phyloP scores from a whole-genome alignment of 2,888 invertebrate species.

The Matsumyia berberina region DNA sequence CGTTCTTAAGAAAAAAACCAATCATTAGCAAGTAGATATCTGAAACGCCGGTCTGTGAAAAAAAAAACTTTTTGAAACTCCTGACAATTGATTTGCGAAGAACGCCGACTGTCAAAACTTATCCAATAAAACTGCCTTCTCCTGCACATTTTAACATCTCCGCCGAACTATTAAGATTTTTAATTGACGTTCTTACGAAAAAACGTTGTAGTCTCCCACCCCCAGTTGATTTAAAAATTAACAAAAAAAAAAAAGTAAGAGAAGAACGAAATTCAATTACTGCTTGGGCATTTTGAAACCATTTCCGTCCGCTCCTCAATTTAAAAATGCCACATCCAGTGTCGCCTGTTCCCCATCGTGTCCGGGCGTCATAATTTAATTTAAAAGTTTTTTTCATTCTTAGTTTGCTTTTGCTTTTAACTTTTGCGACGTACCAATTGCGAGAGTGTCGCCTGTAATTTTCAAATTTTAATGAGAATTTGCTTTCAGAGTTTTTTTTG shows the following conservation, averaged over 20 bases:
- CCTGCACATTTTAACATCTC: not conserved
- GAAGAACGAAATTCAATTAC: conserved; percentile 65
- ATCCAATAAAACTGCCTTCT: conserved; percentile 35
- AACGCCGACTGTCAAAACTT: conserved; percentile 22
- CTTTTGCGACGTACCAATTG: conserved; percentile 68
- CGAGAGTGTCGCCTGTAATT: conserved; percentile 73
- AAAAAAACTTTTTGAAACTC: no score
- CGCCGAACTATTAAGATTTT: conserved; percentile 10
- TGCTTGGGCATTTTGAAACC: conserved; percentile 41
- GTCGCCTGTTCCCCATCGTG: conserved; percentile 26
- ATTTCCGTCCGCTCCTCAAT: not conserved
- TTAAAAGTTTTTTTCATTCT: conserved; percentile 71
- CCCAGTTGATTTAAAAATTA: conserved; percentile 45
- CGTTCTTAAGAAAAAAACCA: no score
- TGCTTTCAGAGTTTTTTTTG: conserved; percentile 21
- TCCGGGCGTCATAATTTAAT: conserved; percentile 75
- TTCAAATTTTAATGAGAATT: conserved; percentile 75
- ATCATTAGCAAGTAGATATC: no score
- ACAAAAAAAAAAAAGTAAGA: not conserved
- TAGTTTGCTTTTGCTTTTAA: conserved; percentile 67
- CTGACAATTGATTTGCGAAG: not conserved
- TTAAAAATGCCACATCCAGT: not conserved
- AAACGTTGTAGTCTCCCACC: conserved; percentile 19
- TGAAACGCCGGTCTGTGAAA: no score
- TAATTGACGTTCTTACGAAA: conserved; percentile 56